Evolutionary conservation across 1,140 invertebrate genomes (phyloP).

Genomic region (Acromyrmex heyeri): DNA sequence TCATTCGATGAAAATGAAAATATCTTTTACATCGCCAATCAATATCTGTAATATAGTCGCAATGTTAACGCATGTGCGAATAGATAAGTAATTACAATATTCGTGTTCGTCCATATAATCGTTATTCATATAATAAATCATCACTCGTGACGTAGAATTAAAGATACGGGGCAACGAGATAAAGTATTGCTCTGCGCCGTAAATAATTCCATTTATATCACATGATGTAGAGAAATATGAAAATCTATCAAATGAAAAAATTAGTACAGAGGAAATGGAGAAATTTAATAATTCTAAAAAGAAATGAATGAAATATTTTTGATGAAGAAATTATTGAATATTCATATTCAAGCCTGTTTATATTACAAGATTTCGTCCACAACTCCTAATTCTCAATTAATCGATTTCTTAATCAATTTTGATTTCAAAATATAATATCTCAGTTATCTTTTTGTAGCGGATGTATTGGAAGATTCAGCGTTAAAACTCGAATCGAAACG

Average conservation of each 20-base stretch:
- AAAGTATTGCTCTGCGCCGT: background rate
- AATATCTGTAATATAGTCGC: slow-evolving; percentile 4
- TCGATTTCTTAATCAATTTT: background rate
- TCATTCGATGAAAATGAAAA: background rate
- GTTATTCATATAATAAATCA: background rate
- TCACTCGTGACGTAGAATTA: background rate
- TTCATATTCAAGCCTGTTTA: background rate
- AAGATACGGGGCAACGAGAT: background rate
- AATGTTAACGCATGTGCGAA: background rate
- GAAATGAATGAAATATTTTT: background rate
- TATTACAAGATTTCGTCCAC: background rate
- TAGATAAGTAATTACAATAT: background rate
- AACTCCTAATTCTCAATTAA: background rate
- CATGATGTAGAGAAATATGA: background rate
- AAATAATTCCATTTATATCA: slow-evolving; percentile 1
- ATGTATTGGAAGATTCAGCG: background rate
- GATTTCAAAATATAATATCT: background rate
- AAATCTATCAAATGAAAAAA: background rate
- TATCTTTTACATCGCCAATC: slow-evolving; percentile 7
- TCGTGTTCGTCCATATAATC: no score
- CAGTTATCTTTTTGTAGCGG: background rate
- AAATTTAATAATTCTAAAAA: background rate
- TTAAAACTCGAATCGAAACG: background rate
- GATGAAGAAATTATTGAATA: background rate
- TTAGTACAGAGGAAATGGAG: background rate